Evolutionary conservation across 1,140 invertebrate genomes (phyloP).

Genomic region (Alviniconcha marisindica): DNA sequence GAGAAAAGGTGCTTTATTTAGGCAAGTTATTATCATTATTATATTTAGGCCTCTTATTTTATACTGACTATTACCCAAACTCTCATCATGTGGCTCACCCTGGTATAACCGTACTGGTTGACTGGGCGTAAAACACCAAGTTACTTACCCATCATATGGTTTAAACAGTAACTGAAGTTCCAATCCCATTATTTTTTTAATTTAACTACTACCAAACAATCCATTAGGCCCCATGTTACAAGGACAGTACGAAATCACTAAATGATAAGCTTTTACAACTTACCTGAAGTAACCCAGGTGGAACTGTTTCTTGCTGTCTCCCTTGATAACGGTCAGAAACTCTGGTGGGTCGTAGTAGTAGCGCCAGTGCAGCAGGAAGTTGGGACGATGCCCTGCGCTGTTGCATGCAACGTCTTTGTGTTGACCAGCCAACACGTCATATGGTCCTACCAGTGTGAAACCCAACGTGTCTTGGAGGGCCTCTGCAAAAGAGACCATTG

Average conservation of each 20-base stretch:
- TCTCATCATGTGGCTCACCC: too few relatives aligned
- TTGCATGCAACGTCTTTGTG: constrained; percentile 78
- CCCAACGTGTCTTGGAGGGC: constrained; percentile 81
- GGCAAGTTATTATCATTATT: too few relatives aligned
- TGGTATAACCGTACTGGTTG: too few relatives aligned
- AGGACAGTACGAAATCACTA: not conserved
- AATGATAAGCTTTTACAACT: too few relatives aligned
- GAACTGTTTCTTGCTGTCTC: constrained; percentile 82
- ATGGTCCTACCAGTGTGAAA: constrained; percentile 89
- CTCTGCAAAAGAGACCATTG: too few relatives aligned
- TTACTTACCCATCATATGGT: too few relatives aligned
- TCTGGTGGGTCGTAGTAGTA: constrained; percentile 97
- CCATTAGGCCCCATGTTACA: not conserved
- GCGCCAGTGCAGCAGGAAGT: constrained; percentile 86
- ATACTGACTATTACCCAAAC: too few relatives aligned
- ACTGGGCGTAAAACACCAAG: too few relatives aligned
- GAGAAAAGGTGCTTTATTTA: too few relatives aligned
- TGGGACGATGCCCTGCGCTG: constrained; percentile 79
- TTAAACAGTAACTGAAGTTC: too few relatives aligned
- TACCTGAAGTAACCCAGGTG: constrained; percentile 92
- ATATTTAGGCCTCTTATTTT: too few relatives aligned
- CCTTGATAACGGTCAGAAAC: constrained; percentile 81
- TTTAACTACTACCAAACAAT: not conserved
- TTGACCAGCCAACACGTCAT: constrained; percentile 86
- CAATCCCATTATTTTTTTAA: too few relatives aligned